phyloP scores from a whole-genome alignment of 1,140 invertebrate genomes.

The Apolygus lucorum region DNA sequence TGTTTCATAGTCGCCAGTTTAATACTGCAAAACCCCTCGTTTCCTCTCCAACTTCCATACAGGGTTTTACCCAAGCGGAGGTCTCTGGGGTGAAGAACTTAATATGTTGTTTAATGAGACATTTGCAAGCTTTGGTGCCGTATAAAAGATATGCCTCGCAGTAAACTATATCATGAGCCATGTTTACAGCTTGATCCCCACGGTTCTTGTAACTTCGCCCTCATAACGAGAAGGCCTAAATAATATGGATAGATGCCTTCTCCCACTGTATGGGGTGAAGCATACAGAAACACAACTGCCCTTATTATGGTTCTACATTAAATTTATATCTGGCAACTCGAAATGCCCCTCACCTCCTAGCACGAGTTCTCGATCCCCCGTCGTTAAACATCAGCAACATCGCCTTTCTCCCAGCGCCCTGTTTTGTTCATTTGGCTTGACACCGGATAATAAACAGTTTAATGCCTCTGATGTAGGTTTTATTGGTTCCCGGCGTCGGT shows the following conservation, averaged over 20 bases:
- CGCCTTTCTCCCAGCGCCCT: neutral
- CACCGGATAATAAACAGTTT: conserved; percentile 12
- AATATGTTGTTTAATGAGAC: conserved; percentile 15
- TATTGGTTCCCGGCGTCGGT: neutral
- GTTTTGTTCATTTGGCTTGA: conserved; percentile 14
- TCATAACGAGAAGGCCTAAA: conserved; percentile 6
- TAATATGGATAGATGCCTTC: neutral
- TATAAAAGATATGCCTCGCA: conserved; percentile 6
- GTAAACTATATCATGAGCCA: conserved; percentile 13
- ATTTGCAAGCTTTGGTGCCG: conserved; percentile 7
- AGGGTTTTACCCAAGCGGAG: no score
- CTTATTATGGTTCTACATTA: conserved; percentile 10
- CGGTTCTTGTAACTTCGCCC: neutral
- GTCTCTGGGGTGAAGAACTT: conserved; percentile 8
- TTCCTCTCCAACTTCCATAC: no score
- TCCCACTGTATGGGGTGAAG: neutral
- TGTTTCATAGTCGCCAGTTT: no score
- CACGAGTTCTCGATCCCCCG: neutral
- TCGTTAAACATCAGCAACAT: conserved; percentile 4
- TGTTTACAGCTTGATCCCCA: conserved; percentile 8
- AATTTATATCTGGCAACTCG: conserved; percentile 5
- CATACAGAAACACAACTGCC: conserved; percentile 6
- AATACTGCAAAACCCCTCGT: no score
- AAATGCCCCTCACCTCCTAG: neutral
- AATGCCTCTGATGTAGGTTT: neutral